A percentile compares a stretch with the other conserved stretches of the same genome.
Conservation (phyloP, 2,113 vertebrate genomes). For the Gallinago jamesoni region DNA sequence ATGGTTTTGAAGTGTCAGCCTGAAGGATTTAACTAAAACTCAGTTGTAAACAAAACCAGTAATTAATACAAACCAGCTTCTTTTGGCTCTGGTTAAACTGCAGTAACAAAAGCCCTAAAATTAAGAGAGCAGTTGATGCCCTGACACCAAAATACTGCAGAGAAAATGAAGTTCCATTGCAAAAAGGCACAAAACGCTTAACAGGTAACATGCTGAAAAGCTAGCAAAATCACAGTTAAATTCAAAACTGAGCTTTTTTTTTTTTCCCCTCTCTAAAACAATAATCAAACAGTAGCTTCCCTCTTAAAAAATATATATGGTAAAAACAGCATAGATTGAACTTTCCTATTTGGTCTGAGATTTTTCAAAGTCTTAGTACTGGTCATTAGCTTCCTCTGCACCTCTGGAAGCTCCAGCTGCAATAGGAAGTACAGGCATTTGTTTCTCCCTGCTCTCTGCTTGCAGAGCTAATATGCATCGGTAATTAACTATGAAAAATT, state of each 20-base stretch:
- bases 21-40: background rate
- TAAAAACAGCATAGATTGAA: background rate
- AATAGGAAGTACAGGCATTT: background rate
- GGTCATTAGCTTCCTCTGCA: background rate
- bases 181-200: background rate
- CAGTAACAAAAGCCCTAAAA: background rate
- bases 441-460: background rate
- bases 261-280: background rate
- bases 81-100: background rate
- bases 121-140: background rate
- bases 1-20: background rate
- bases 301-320: background rate
- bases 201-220: background rate
- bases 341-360: background rate
- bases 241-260: background rate
- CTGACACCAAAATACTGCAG: background rate
- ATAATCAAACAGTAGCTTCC: background rate
- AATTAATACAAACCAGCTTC: background rate
- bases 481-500: background rate
- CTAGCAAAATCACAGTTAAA: background rate
- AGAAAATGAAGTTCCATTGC: background rate
- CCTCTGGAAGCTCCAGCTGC: background rate
- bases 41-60: background rate
- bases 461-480: background rate
- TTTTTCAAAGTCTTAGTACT: background rate